Conservation (phyloP, 2,888 invertebrate genomes). For the Epirrhoe alternata region DNA sequence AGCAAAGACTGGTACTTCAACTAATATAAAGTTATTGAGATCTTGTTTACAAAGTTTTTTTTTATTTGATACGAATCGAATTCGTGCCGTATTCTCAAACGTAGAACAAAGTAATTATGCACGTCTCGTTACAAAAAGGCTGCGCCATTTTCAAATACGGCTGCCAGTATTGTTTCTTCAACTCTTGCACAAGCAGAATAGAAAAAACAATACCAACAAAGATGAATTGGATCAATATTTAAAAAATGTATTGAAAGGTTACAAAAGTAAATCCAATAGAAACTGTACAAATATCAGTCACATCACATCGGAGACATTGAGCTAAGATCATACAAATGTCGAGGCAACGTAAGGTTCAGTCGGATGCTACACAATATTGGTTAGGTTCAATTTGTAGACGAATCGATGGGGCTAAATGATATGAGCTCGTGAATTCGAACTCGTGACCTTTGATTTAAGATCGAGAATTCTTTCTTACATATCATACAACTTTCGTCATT, state of each 20-base stretch:
- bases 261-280: slow-evolving; percentile 42
- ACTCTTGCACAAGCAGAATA: neutral
- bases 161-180: slow-evolving; percentile 3
- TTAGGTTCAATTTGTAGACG: slow-evolving; percentile 2
- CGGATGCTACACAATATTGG: slow-evolving; percentile 32
- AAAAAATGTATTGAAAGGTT: slow-evolving; percentile 22
- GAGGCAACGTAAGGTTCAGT: slow-evolving; percentile 35
- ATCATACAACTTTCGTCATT: no score
- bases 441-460: no score
- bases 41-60: slow-evolving; percentile 3
- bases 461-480: no score
- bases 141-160: neutral
- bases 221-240: slow-evolving; percentile 13
- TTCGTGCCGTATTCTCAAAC: neutral
- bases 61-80: slow-evolving; percentile 1
- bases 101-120: neutral
- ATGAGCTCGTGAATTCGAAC: neutral
- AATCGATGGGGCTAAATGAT: neutral
- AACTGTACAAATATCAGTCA: slow-evolving; percentile 60
- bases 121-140: neutral
- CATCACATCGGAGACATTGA: slow-evolving; percentile 65
- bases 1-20: slow-evolving; percentile 55
- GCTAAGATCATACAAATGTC: slow-evolving; percentile 58
- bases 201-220: neutral
- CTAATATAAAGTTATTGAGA: slow-evolving; percentile 43